These are phyloP conservation scores for Oriolus oriolus DNA, from an alignment of 2,113 vertebrate genomes.

Conservation along the genomic window DNA sequence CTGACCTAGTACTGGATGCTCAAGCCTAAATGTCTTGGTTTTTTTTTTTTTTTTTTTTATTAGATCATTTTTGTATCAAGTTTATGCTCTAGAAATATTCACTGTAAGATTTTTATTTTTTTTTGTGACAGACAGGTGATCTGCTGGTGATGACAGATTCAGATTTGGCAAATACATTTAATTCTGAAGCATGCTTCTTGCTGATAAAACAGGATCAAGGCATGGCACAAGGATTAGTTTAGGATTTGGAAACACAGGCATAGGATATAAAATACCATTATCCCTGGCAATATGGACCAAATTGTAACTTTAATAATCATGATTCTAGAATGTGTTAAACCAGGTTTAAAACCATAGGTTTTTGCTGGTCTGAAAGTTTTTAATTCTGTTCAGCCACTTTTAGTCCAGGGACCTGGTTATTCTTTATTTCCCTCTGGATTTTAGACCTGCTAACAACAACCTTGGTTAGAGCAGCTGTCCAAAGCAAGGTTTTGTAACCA, in stretches of 20 bases:
- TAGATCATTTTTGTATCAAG: not conserved
- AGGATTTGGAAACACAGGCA: not conserved
- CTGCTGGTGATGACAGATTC: not conserved
- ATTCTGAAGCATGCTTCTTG: not conserved
- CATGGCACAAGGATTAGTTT: not conserved
- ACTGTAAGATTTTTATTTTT: not conserved
- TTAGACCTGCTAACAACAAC: not conserved
- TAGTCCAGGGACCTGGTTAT: not conserved
- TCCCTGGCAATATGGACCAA: not conserved
- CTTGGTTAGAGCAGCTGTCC: not conserved
- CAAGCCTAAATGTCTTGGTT: not conserved
- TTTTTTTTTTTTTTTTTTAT: not conserved
- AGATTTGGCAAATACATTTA: not conserved
- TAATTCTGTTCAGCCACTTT: not conserved
- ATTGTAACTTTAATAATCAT: not conserved
- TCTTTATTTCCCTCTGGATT: not conserved
- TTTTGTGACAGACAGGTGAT: not conserved
- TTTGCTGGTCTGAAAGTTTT: not conserved
- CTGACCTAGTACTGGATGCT: not conserved
- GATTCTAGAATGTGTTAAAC: not conserved
- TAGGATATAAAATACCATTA: not conserved
- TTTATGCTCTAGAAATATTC: not conserved
- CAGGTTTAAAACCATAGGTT: not conserved
- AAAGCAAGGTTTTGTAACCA: not conserved
- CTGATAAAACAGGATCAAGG: not conserved